Conservation (phyloP, 2,113 vertebrate genomes). For the Todiramphus saurophagus region DNA sequence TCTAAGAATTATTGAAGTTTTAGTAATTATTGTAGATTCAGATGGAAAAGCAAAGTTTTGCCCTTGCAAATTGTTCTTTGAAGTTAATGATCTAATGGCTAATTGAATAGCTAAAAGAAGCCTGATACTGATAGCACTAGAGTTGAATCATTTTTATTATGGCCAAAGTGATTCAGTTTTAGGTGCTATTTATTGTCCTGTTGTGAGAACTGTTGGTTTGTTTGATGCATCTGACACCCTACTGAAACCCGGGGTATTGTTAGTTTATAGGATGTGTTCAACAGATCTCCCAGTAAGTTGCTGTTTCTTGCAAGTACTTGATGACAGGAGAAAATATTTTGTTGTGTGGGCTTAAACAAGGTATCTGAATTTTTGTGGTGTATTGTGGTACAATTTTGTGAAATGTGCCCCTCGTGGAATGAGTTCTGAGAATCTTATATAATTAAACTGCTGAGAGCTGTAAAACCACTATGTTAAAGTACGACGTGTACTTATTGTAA, state of each 20-base stretch:
- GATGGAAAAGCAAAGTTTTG: not conserved
- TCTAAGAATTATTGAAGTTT: not conserved
- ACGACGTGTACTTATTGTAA: not conserved
- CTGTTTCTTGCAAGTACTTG: not conserved
- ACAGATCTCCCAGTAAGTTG: not conserved
- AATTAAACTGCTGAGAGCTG: not conserved
- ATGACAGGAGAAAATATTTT: not conserved
- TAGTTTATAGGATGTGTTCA: not conserved
- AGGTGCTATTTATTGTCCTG: not conserved
- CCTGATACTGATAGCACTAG: not conserved
- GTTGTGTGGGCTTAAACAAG: not conserved
- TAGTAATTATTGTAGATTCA: not conserved
- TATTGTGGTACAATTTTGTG: not conserved
- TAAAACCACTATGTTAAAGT: not conserved
- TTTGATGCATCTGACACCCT: not conserved
- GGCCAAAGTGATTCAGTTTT: not conserved
- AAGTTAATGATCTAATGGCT: not conserved
- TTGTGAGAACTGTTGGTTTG: not conserved
- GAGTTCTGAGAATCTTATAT: not conserved
- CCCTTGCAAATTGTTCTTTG: not conserved
- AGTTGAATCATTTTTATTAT: not conserved
- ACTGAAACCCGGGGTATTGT: not conserved
- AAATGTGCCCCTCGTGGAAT: not conserved
- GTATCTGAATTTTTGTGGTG: not conserved
- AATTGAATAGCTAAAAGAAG: not conserved